phyloP scores from a whole-genome alignment of 2,888 invertebrate genomes.

The Anoplius nigerrimus region DNA sequence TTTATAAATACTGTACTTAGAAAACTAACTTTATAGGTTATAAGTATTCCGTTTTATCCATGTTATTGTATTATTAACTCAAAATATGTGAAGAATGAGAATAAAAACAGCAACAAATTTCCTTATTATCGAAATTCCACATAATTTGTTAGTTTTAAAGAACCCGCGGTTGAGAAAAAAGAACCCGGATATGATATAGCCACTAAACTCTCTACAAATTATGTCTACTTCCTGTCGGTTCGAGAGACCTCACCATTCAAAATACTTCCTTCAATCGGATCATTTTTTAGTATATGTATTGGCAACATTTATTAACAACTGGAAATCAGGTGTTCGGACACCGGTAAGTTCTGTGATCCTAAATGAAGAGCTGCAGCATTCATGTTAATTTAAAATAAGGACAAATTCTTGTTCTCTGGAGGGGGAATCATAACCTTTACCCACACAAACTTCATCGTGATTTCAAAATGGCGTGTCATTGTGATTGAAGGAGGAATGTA shows the following conservation, averaged over 20 bases:
- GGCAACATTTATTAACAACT: background rate
- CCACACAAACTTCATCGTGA: slow-evolving; percentile 23
- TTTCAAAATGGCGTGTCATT: slow-evolving; percentile 60
- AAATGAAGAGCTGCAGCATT: slow-evolving; percentile 5
- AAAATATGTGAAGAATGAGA: too few species aligned
- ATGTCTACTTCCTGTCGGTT: slow-evolving; percentile 35
- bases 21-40: too few species aligned
- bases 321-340: slow-evolving; percentile 23
- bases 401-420: slow-evolving; percentile 21
- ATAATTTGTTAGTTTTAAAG: background rate
- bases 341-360: slow-evolving; percentile 46
- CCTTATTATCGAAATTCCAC: too few species aligned
- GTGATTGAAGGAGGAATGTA: slow-evolving; percentile 29
- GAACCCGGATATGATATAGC: slow-evolving; percentile 23
- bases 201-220: slow-evolving; percentile 16
- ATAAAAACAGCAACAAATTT: background rate
- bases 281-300: slow-evolving; percentile 14
- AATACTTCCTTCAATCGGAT: background rate
- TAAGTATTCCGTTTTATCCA: too few species aligned
- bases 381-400: background rate
- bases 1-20: too few species aligned
- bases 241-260: slow-evolving; percentile 28
- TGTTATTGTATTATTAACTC: too few species aligned
- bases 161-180: background rate
- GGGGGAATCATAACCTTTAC: slow-evolving; percentile 54